These are phyloP conservation scores for Poeciliopsis presidionis DNA, from an alignment of 2,797 vertebrate genomes.

Conservation along the genomic window DNA sequence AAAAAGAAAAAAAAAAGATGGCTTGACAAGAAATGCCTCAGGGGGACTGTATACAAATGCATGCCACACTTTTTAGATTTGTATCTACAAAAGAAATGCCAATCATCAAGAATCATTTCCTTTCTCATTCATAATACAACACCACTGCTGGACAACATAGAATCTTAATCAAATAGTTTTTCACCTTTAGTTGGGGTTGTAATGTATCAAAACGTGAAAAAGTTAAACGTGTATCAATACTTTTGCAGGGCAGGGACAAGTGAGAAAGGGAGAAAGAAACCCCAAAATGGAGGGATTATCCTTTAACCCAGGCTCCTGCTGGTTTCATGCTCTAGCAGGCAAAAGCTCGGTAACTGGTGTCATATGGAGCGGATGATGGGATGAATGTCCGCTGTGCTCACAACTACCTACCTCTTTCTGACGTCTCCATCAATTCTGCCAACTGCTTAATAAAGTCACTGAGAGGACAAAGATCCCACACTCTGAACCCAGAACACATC, in stretches of 20 bases:
- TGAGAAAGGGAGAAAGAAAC: neutral
- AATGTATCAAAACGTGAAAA: neutral
- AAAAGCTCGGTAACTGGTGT: conserved; percentile 55
- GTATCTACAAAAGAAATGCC: neutral
- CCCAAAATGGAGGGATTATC: conserved; percentile 41
- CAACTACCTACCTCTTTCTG: conserved; percentile 69
- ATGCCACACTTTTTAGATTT: neutral
- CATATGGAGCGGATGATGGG: conserved; percentile 72
- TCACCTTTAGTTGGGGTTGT: neutral
- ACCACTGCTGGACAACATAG: neutral
- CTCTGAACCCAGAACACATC: conserved; percentile 23
- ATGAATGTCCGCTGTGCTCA: conserved; percentile 65
- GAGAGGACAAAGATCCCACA: conserved; percentile 42
- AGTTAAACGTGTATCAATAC: neutral
- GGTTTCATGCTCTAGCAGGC: conserved; percentile 56
- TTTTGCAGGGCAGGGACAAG: conserved; percentile 1
- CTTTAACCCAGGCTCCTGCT: conserved; percentile 68
- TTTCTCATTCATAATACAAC: neutral
- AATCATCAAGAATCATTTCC: neutral
- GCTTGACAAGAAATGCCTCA: neutral
- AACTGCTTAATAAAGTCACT: conserved; percentile 60
- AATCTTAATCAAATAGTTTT: neutral
- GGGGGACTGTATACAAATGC: neutral
- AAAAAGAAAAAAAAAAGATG: neutral
- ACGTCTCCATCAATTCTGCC: conserved; percentile 74